Evolutionary conservation across 2,113 vertebrate genomes (phyloP).

Genomic region (Labrus mixtus): DNA sequence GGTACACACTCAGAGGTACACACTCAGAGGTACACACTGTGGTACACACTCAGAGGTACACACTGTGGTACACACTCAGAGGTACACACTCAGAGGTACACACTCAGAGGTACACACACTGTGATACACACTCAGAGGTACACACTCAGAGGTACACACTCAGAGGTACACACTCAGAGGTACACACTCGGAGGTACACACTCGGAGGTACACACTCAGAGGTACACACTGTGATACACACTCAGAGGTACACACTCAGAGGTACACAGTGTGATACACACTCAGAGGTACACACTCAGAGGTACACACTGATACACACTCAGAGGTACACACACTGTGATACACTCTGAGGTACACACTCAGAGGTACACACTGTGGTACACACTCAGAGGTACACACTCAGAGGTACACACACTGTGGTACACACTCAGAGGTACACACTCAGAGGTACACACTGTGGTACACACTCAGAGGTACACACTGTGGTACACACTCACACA

Average conservation of each 20-base stretch:
- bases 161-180: constrained; percentile 47
- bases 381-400: constrained; percentile 64
- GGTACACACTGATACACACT: constrained; percentile 24
- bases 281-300: background rate
- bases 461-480: background rate
- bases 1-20: constrained; percentile 47
- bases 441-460: constrained; percentile 1
- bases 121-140: constrained; percentile 59
- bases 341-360: constrained; percentile 64
- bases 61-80: constrained; percentile 29
- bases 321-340: no score
- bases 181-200: no score
- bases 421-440: constrained; percentile 48
- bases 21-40: background rate
- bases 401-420: no score
- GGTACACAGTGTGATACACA: background rate
- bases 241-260: constrained; percentile 54
- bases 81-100: constrained; percentile 47
- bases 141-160: background rate
- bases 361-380: background rate
- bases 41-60: constrained; percentile 17
- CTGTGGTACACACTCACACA: constrained; percentile 27
- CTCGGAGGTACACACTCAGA: constrained; percentile 54
- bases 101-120: no score
- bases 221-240: background rate